A percentile compares a stretch with the other conserved stretches of the same genome.
Evolutionary conservation across 2,797 vertebrate genomes (phyloP).

Genomic region (Tapera naevia): DNA sequence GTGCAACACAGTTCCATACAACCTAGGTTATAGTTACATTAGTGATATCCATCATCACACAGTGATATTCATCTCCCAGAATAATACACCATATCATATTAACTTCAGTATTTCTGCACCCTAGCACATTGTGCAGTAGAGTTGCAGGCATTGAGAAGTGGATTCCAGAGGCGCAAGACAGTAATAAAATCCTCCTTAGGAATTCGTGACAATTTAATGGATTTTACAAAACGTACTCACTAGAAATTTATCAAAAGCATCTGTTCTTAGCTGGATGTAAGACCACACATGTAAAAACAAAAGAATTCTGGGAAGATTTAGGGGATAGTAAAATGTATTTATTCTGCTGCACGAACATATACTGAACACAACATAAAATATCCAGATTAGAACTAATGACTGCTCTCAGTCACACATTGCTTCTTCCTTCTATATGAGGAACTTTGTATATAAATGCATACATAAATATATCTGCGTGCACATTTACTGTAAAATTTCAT

Average conservation of each 20-base stretch:
- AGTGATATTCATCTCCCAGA: not conserved
- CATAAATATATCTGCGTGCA: not conserved
- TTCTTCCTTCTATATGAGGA: not conserved
- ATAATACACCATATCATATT: not conserved
- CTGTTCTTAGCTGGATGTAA: not conserved
- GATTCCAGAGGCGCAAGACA: not conserved
- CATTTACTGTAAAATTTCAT: not conserved
- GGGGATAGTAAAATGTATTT: not conserved
- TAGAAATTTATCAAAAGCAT: not conserved
- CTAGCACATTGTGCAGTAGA: not conserved
- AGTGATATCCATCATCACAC: not conserved
- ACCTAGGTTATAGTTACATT: not conserved
- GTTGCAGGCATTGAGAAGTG: not conserved
- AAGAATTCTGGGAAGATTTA: not conserved
- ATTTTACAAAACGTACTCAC: not conserved
- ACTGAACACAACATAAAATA: not conserved
- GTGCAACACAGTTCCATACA: not conserved
- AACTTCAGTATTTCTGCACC: not conserved
- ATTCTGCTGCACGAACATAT: not conserved
- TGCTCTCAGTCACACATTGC: not conserved
- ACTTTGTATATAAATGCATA: not conserved
- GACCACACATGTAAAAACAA: not conserved
- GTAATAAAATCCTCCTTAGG: not conserved
- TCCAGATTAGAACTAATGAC: not conserved
- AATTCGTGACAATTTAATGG: not conserved